A percentile compares a stretch with the other conserved stretches of the same genome.
phyloP scores from a whole-genome alignment of 2,113 vertebrate genomes.

The Crypturellus undulatus region DNA sequence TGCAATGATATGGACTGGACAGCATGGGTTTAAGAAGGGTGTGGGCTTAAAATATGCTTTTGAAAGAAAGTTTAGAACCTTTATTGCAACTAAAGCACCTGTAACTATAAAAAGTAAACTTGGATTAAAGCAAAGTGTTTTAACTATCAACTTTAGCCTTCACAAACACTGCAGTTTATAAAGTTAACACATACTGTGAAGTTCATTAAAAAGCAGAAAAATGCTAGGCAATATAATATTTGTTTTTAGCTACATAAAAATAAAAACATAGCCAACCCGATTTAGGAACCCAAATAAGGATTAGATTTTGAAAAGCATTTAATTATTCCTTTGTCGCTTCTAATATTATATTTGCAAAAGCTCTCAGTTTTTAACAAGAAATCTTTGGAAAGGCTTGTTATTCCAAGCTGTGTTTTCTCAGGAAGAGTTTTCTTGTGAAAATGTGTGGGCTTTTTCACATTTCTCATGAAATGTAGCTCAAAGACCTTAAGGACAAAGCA shows the following conservation, averaged over 20 bases:
- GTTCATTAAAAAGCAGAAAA: background rate
- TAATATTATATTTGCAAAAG: background rate
- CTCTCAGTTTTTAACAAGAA: background rate
- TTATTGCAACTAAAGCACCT: background rate
- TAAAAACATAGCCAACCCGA: background rate
- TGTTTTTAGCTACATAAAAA: background rate
- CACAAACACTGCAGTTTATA: background rate
- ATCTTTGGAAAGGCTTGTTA: background rate
- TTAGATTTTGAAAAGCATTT: background rate
- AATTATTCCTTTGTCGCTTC: background rate
- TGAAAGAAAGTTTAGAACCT: background rate
- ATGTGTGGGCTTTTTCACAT: background rate
- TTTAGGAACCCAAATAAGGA: background rate
- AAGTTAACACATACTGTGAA: background rate
- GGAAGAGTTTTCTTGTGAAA: background rate
- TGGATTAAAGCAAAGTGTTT: background rate
- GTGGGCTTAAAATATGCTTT: background rate
- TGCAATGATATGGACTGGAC: background rate
- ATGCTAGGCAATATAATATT: too few species aligned
- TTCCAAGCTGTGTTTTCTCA: background rate
- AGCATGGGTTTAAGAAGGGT: background rate
- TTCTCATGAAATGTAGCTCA: background rate
- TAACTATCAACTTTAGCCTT: background rate
- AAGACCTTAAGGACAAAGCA: background rate
- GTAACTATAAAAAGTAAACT: background rate